Evolutionary conservation across 2,113 vertebrate genomes (phyloP), one percentile per base, ranked within the genome.

Genomic region (Eretmochelys imbricata): DNA sequence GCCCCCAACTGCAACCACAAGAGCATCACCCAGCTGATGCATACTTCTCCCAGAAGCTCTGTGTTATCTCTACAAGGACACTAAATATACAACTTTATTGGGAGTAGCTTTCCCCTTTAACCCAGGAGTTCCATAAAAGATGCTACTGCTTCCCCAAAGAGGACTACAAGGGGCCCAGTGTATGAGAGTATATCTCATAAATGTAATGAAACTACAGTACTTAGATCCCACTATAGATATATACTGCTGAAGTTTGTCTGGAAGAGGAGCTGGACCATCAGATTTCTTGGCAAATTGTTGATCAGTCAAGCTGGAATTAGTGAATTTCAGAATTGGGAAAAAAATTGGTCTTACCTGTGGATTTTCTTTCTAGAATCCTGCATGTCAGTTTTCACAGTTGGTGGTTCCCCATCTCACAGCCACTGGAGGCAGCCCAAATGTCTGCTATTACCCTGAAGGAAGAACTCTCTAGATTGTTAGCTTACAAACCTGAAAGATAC

Each of bases 331-430:
- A 76, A 76, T 6, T 25, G 72, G 72, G 1, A 22, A 5, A 87
- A 92, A 48, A 25, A 84, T 91, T 2, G 3, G 3, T 31, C 48
- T 85, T 0, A 82, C 4, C 1, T 17, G 72, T 51, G 79, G 0
- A 85, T 94, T 12, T 35, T 76, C 51, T 38, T 82, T 7, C 5
- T 84, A 31, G 59, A 89, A 84, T 4, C 49, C 29, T 59, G 57
- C 7, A 6, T n/a, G 78, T 53, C 35, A 42, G 49, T 59, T 89
- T 81, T 84, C 53, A 90, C 9, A 84, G n/a, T 1, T 75, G 24
- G 20, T 35, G 49, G 62, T 29, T 4, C 38, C 50, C 76, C 42
- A 46, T 14, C 20, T 78, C 7, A 0, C 57, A 55, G 49, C 29
- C 89, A 93, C 1, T 79, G 5, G 7, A 90, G 69, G 50, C 6